Conservation (phyloP, 2,797 vertebrate genomes). For the Microcaecilia unicolor region DNA sequence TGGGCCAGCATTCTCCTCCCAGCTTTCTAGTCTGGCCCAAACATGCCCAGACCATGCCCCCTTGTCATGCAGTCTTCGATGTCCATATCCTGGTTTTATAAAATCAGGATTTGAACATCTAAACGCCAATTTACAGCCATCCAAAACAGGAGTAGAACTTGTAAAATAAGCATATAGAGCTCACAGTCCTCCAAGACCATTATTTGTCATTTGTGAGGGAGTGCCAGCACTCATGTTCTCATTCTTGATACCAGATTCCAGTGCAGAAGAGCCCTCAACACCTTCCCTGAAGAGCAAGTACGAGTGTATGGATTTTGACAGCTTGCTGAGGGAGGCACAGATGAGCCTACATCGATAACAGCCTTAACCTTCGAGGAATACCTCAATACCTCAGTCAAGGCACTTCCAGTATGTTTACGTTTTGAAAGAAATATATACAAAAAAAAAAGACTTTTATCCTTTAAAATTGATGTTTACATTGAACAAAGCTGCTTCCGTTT, state of each 20-base stretch:
- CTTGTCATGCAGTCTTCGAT: too few species aligned
- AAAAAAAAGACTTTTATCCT: slow-evolving; percentile 59
- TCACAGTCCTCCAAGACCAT: too few species aligned
- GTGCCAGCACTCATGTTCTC: too few species aligned
- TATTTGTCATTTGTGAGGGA: too few species aligned
- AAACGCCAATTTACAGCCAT: too few species aligned
- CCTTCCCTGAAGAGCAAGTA: slow-evolving; percentile 91
- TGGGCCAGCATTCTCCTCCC: too few species aligned
- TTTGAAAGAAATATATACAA: slow-evolving; percentile 78
- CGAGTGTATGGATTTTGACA: slow-evolving; percentile 96
- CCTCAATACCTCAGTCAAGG: slow-evolving; percentile 92
- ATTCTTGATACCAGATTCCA: slow-evolving; percentile 40
- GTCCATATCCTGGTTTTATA: too few species aligned
- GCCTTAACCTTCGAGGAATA: slow-evolving; percentile 71
- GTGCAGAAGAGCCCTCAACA: slow-evolving; percentile 62
- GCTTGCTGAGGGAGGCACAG: slow-evolving; percentile 96
- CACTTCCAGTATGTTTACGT: slow-evolving; percentile 98
- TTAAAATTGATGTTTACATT: slow-evolving; percentile 71
- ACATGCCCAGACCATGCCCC: too few species aligned
- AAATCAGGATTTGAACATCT: too few species aligned
- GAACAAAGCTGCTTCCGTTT: slow-evolving; percentile 78
- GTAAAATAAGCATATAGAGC: too few species aligned
- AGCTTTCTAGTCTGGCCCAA: too few species aligned
- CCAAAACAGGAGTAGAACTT: too few species aligned
- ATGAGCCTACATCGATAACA: slow-evolving; percentile 92